Evolutionary conservation across 2,888 invertebrate species (phyloP).

Genomic region (Nesidiocoris tenuis): DNA sequence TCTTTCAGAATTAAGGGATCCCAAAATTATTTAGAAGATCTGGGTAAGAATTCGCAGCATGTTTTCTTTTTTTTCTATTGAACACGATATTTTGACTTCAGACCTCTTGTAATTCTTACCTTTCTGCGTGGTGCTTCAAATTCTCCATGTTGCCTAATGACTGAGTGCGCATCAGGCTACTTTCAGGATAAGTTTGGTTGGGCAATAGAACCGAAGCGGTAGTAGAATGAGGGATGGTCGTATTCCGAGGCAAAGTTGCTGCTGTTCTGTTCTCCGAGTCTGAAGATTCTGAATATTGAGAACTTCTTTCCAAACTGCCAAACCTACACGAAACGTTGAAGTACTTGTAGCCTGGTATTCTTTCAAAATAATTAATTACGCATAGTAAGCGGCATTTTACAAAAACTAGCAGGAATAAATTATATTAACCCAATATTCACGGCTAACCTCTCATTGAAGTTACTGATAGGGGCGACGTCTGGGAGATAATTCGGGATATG

Average conservation of each 20-base stretch:
- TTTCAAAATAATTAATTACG: too few species aligned
- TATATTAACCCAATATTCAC: background rate
- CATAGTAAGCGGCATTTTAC: too few species aligned
- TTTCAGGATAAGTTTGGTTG: conserved; percentile 55
- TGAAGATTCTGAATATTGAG: conserved; percentile 30
- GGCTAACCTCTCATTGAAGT: conserved; percentile 24
- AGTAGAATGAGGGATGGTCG: conserved; percentile 29
- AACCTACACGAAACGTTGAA: too few species aligned
- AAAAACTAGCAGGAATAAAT: too few species aligned
- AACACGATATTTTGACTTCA: too few species aligned
- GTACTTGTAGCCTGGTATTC: too few species aligned
- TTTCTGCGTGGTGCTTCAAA: conserved; percentile 45
- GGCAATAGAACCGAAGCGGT: conserved; percentile 52
- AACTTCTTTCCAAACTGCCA: conserved; percentile 61
- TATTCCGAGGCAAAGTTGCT: conserved; percentile 46
- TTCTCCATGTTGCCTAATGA: conserved; percentile 62
- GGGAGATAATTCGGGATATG: conserved; percentile 13
- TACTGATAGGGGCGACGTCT: conserved; percentile 1
- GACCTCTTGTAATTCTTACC: too few species aligned
- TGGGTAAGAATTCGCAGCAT: too few species aligned
- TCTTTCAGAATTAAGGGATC: too few species aligned
- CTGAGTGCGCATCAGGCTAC: conserved; percentile 59
- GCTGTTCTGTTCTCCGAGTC: conserved; percentile 40
- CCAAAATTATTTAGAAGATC: too few species aligned
- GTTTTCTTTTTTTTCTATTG: too few species aligned